These are phyloP conservation scores for Psilopogon haemacephalus DNA, from an alignment of 2,113 vertebrate species.

Conservation along the genomic window DNA sequence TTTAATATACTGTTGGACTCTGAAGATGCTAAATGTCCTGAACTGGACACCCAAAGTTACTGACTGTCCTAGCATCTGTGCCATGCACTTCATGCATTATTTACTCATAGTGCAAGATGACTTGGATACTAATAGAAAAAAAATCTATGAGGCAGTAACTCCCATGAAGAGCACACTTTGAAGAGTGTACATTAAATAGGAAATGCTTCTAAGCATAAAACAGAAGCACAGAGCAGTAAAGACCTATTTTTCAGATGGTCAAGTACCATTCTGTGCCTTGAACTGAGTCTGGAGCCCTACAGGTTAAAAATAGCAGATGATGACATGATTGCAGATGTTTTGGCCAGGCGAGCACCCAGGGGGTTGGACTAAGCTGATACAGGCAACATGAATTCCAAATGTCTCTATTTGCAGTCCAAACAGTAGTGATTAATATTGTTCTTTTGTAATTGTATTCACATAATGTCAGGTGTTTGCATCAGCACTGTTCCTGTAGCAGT, in stretches of 20 bases:
- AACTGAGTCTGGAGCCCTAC: neutral
- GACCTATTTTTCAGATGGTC: neutral
- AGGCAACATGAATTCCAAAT: neutral
- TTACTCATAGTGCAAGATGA: neutral
- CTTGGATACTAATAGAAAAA: neutral
- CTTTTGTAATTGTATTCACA: neutral
- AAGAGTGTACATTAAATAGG: neutral
- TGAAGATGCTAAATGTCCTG: neutral
- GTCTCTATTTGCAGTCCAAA: neutral
- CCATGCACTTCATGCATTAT: accelerated
- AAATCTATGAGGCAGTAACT: neutral
- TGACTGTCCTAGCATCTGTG: neutral
- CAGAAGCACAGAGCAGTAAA: neutral
- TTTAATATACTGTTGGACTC: neutral
- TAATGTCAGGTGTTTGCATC: neutral
- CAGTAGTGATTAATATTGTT: neutral
- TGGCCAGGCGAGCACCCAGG: neutral
- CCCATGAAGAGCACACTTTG: neutral
- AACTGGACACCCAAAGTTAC: neutral
- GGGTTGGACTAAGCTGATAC: neutral
- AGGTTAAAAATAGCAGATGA: neutral
- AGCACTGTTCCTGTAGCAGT: neutral
- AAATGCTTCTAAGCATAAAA: neutral
- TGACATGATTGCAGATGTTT: neutral
- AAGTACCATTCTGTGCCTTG: neutral